Evolutionary conservation across 2,797 vertebrate species (phyloP), one percentile per base, ranked within the genome.

Genomic region (Arctocebus calabarensis): DNA sequence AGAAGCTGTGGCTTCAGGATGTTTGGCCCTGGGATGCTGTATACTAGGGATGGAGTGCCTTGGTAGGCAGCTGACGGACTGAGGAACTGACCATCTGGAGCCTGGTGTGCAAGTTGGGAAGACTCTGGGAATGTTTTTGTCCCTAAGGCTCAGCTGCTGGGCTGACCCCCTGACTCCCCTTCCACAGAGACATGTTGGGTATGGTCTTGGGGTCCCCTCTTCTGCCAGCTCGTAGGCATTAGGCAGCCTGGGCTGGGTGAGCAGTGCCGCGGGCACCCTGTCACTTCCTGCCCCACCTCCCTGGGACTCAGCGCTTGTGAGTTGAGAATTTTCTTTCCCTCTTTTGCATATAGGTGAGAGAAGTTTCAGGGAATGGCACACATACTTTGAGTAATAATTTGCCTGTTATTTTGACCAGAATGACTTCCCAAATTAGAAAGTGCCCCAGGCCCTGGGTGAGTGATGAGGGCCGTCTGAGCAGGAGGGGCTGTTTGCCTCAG

Each of bases 341-440:
- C 34, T 68, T 48, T 9, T 12, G 7, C 23, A 2, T 45, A 11
- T 12, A 66, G 45, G 73, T 19, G 45, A 62, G 73, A 59, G 29
- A 25, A 9, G 9, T 20, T 64, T 2, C 0, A 0, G 13, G 57
- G 27, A 22, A 2, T 22, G 2, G 5, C 66, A 5, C 52, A 61
- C 25, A 48, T 10, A 16, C n/a, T 57, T 20, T 34, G 19, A n/a
- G 55, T 20, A 20, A 27, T 75, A 13, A 23, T 43, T 59, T 23
- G 6, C 57, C 11, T 37, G 6, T 52, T 10, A 37, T 64, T 23
- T 71, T 71, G 25, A 43, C 9, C 37, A n/a, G 70, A 25, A 68
- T 45, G 16, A 55, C 43, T 13, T 9, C 64, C 19, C 22, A 5
- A 25, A 57, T 73, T 7, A 59, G 62, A 52, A 74, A 45, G 68